These are phyloP conservation scores for Rhea americana DNA, from an alignment of 2,113 vertebrate genomes.

Conservation along the genomic window DNA sequence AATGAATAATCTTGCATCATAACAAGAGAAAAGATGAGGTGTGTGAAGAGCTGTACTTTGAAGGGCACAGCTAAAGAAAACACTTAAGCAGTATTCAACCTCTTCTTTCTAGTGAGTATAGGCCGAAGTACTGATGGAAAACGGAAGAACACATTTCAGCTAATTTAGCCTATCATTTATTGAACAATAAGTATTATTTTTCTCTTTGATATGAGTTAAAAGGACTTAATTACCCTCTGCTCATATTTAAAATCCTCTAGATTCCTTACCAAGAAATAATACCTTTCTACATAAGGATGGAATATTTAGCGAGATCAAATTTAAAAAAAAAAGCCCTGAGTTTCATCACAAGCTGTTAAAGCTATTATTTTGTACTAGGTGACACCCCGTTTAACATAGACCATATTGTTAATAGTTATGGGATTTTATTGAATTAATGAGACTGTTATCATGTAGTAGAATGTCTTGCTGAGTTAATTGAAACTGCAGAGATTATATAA, in stretches of 20 bases:
- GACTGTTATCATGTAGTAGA: constrained; percentile 87
- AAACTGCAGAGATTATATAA: constrained; percentile 89
- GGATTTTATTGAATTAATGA: constrained; percentile 91
- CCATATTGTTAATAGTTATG: constrained; percentile 90
- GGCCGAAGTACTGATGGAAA: constrained; percentile 14
- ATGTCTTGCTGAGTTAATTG: constrained; percentile 89
- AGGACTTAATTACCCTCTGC: constrained; percentile 69
- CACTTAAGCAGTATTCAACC: neutral
- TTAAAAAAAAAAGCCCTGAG: constrained; percentile 59
- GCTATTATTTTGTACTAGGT: constrained; percentile 88
- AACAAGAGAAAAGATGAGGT: neutral
- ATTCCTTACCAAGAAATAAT: constrained; percentile 74
- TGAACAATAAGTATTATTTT: constrained; percentile 67
- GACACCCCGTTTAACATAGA: constrained; percentile 88
- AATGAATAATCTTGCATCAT: neutral
- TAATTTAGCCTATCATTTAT: constrained; percentile 61
- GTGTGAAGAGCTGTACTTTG: neutral
- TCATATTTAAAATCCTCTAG: constrained; percentile 72
- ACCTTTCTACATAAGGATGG: constrained; percentile 69
- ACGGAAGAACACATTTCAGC: constrained; percentile 39
- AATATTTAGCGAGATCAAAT: constrained; percentile 79
- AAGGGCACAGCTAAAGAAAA: constrained; percentile 20
- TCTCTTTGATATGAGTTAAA: constrained; percentile 64
- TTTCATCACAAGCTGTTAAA: constrained; percentile 87
- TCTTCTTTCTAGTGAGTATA: constrained; percentile 16